Evolutionary conservation across 2,888 invertebrate species (phyloP), one percentile per base, ranked within the genome.

Genomic region (Eurytoma californica): DNA sequence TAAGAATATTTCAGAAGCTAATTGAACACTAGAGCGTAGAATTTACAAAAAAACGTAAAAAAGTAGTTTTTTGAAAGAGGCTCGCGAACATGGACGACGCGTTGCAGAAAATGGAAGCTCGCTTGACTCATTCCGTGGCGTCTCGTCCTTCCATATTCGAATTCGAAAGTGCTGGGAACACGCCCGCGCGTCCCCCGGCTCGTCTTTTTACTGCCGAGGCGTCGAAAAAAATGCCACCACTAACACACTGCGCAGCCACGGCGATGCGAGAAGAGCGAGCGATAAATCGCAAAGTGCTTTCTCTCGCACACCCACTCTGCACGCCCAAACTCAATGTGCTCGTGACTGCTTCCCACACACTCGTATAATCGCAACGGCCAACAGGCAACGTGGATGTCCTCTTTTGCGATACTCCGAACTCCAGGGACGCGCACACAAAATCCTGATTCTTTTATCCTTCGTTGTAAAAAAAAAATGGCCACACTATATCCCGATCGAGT

Each of bases 61-160:
- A 65, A 63, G 39, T 3, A 18, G n/a, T 53, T 47, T 47, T 13
- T 28, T 16, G 30, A 58, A 13, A 13, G n/a, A 49, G 18, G 13
- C 69, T 24, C 69, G 68, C 14, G 30, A 4, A 24, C 30, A 65
- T 3, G 18, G 58, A 51, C 61, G 68, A 68, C 73, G 65, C 58
- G 61, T 68, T 51, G 61, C 53, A 60, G 66, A 80, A 77, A 77
- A 80, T 75, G 80, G 80, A 80, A 72, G 67, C 63, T 67, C 60
- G 77, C 58, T 67, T 63, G 77, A 73, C 66, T 77, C 72, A 24
- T 67, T 58, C 12, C 16, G 67, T 3, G 57, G 67, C 77, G 63
- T 69, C 69, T 47, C 61, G 47, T 77, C 67, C 67, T 68, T 70
- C 55, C 67, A 28, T 53, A 67, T 80, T 80, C 65, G 58, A 74